A percentile compares a stretch with the other conserved stretches of the same genome.
Evolutionary conservation across 1,140 invertebrate genomes (phyloP).

Genomic region (Plutomurus gul): DNA sequence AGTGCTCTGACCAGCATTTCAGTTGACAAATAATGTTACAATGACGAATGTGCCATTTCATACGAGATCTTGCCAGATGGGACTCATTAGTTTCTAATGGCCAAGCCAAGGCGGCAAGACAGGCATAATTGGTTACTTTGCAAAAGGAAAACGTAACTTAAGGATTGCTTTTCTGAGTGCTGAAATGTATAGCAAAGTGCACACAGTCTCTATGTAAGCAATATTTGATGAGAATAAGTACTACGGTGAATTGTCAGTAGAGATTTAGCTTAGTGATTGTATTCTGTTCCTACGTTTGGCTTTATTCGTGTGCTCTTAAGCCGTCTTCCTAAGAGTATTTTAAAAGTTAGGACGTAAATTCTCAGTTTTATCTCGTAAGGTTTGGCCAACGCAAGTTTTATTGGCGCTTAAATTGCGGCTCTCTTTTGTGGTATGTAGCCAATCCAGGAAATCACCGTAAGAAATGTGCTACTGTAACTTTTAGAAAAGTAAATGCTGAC

Average conservation of each 20-base stretch:
- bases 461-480: slow-evolving; percentile 20
- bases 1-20: background rate
- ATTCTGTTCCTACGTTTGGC: background rate
- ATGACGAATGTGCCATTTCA: too few relatives aligned
- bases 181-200: too few relatives aligned
- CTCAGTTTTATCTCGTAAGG: background rate
- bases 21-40: too few relatives aligned
- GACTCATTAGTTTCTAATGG: slow-evolving; percentile 13
- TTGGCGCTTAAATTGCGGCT: slow-evolving; percentile 16
- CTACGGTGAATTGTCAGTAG: background rate
- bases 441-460: background rate
- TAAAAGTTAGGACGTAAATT: slow-evolving; percentile 24
- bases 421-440: background rate
- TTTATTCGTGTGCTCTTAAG: too few relatives aligned
- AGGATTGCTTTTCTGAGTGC: too few relatives aligned
- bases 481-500: slow-evolving; percentile 5
- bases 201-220: background rate
- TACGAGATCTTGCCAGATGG: background rate
- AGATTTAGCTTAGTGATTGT: background rate
- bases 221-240: slow-evolving; percentile 21
- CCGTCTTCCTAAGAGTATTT: background rate
- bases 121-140: too few relatives aligned
- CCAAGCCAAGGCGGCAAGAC: background rate
- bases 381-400: slow-evolving; percentile 14
- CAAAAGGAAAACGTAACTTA: too few relatives aligned